Evolutionary conservation across 2,888 invertebrate species (phyloP), one percentile per base, ranked within the genome.

Genomic region (Plebejus anna): DNA sequence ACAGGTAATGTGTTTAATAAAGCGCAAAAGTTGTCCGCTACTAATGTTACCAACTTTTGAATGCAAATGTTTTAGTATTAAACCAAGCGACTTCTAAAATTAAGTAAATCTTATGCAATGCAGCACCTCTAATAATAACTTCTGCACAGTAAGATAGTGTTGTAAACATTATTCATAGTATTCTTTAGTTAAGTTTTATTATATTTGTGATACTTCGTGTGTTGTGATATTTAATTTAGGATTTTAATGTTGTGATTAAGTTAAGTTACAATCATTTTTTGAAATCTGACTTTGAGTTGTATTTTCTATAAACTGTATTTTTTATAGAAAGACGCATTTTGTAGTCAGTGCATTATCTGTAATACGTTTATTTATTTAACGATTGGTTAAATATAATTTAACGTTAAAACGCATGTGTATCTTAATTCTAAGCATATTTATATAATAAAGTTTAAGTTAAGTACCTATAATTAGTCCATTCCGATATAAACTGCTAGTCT

Each of bases 131-230:
- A 36, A 66, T 66, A 66, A 66, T 36, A 66, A 11, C 66, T 66
- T 66, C 13, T 66, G 32, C 66, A 66, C 4, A 66, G 66, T 66
- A 5, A 32, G 66, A 36, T 16, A 36, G 66, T 13, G 55, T 32
- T 71, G 70, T 38, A 38, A 32, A 22, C 32, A 66, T 76, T 61
- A 61, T 66, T 61, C 32, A 73, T 73, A 73, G 61, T 70, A 59
- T 42, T 77, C 72, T 59, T 70, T 66, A 75, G 38, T 59, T 76
- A 70, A 76, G 42, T 38, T 47, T 42, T 76, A 77, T 76, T 55
- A 66, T 76, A 77, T 78, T 86, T 88, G 90, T 90, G 90, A 90
- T 90, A 90, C 84, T 84, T 85, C 81, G 88, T 88, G 88, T 89
- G 87, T 88, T 88, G 89, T 90, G 88, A 90, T 87, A 86, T 80